Base-by-base conservation (phyloP, 2,797 vertebrate genomes). In the Limnodromus scolopaceus region DNA sequence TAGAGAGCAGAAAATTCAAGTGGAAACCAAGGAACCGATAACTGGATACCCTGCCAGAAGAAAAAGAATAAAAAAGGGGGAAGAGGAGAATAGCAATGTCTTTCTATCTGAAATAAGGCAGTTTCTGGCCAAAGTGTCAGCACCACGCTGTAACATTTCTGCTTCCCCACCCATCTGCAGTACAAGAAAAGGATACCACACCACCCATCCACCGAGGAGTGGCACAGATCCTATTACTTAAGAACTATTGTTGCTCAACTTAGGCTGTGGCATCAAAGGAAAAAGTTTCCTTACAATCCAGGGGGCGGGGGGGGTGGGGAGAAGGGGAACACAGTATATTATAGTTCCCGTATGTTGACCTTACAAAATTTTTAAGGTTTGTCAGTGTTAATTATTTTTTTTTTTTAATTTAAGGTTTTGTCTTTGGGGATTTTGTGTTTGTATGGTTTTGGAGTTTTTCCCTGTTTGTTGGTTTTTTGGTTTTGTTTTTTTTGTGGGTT, bases 231-330 rank as follows among this genome's bases (percentile, higher is more conserved):
- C 91, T 81, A 54, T 88, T 96, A 87, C 94, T 97, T 72, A 79
- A 88, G 63, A 84, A 68, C 83, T 72, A 93, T 58, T 89, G 83
- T 96, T 96, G 85, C 96, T 95, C 92, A 97, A 84, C 69, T 94
- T 34, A 16, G 16, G 80, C 90, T 87, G 74, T 27, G 70, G 58
- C 85, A 96, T 88, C 93, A 94, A 90, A 95, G 46, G 20, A 90
- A 93, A 90, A 86, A 5, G 4, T 18, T 57, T 87, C 68, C 69
- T 81, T 86, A 53, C 70, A 84, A 11, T 27, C 1, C 2, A n/a
- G 5, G 9, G 13, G 20, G 9, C 3, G 8, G 3, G 15, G 4
- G 8, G 3, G 23, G n/a, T n/a, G 22, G 23, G 30, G 28, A 49
- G 13, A 57, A 81, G 13, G 4, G 10, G 9, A 57, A 70, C 10